Percentiles rank a stretch among this genome's conserved stretches.
These are phyloP conservation scores for Probaryconus sp. DNA, from an alignment of 1,140 invertebrate genomes.

Conservation along the genomic window DNA sequence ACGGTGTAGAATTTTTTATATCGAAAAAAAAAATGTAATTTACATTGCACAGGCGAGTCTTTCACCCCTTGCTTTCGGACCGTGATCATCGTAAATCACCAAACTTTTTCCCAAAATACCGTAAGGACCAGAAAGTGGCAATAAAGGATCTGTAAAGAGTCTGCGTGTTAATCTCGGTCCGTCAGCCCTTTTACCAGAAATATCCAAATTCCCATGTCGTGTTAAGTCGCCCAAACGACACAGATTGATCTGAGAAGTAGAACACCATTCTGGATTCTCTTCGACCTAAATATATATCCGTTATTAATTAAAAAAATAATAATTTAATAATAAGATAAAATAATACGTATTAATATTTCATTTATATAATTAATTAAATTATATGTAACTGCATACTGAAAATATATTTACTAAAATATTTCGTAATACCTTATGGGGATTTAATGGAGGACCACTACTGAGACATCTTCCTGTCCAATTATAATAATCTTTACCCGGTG, in stretches of 20 bases:
- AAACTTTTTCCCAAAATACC: slow-evolving; percentile 90
- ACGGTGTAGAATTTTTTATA: neutral
- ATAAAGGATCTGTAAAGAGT: slow-evolving; percentile 87
- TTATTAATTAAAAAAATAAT: no score
- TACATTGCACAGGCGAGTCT: slow-evolving; percentile 92
- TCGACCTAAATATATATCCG: slow-evolving; percentile 70
- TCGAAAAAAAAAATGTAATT: slow-evolving; percentile 62
- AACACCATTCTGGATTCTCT: slow-evolving; percentile 79
- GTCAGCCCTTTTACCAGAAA: slow-evolving; percentile 85
- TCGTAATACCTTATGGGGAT: slow-evolving; percentile 90
- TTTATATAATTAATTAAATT: no score
- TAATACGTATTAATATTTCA: no score
- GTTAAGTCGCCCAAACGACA: slow-evolving; percentile 84
- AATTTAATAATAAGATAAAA: no score
- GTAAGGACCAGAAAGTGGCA: slow-evolving; percentile 87
- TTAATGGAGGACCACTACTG: slow-evolving; percentile 87
- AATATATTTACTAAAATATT: no score
- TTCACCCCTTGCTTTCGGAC: slow-evolving; percentile 90
- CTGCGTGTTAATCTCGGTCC: slow-evolving; percentile 83
- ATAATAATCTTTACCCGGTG: slow-evolving; percentile 91
- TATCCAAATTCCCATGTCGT: slow-evolving; percentile 85
- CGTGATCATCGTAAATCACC: slow-evolving; percentile 92
- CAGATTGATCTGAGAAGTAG: slow-evolving; percentile 77
- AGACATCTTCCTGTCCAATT: slow-evolving; percentile 92
- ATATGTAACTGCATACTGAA: no score